phyloP scores from a whole-genome alignment of 2,113 vertebrate genomes.

The Seriola rivoliana region DNA sequence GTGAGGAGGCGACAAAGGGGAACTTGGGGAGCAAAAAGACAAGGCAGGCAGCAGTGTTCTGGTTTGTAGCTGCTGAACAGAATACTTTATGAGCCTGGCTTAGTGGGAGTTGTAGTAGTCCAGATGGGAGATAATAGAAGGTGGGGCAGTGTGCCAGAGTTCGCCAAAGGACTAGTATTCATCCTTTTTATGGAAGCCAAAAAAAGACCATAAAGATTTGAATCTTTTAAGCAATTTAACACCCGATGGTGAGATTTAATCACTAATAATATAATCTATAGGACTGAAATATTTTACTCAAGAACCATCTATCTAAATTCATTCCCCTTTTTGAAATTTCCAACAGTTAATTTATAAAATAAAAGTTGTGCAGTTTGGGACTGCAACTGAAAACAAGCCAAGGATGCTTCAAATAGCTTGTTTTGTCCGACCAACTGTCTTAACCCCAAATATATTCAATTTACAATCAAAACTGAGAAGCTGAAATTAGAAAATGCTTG shows the following conservation, averaged over 20 bases:
- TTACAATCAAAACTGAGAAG: too few relatives aligned
- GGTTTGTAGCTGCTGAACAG: slow-evolving; percentile 36
- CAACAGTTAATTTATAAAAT: too few relatives aligned
- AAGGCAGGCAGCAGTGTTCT: slow-evolving; percentile 24
- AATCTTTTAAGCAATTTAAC: neutral
- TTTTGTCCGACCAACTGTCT: too few relatives aligned
- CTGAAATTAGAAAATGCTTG: too few relatives aligned
- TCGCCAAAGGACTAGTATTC: neutral
- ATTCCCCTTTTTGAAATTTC: too few relatives aligned
- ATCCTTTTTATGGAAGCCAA: neutral
- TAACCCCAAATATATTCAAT: too few relatives aligned
- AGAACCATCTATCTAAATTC: too few relatives aligned
- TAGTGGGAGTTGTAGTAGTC: slow-evolving; percentile 29
- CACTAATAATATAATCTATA: neutral
- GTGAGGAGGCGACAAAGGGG: slow-evolving; percentile 22
- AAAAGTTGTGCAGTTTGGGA: too few relatives aligned
- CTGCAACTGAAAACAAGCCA: too few relatives aligned
- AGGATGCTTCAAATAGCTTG: too few relatives aligned
- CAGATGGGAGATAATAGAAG: slow-evolving; percentile 50
- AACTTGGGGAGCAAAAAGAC: slow-evolving; percentile 53
- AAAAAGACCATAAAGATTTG: neutral
- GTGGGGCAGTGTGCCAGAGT: neutral
- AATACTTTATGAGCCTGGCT: slow-evolving; percentile 32
- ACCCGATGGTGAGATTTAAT: neutral
- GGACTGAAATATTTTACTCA: too few relatives aligned